phyloP scores from a whole-genome alignment of 2,888 invertebrate genomes.

The Drosophila hamatofila region DNA sequence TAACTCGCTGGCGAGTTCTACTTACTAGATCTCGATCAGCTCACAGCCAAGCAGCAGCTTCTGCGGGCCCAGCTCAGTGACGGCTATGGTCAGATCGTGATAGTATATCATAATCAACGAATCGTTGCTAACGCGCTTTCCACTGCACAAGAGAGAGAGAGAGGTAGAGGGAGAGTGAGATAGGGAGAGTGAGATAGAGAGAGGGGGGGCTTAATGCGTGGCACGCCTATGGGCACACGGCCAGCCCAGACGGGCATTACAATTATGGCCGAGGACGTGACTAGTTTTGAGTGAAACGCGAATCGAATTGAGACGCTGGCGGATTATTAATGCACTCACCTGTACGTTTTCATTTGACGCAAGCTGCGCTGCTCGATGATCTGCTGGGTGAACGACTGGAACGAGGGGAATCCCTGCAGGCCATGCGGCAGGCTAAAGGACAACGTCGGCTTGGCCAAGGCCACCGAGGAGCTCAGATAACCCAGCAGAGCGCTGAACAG shows the following conservation, averaged over 20 bases:
- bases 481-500: slow-evolving; percentile 79
- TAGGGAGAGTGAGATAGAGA: not conserved
- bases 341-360: slow-evolving; percentile 85
- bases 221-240: slow-evolving; percentile 68
- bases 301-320: slow-evolving; percentile 8
- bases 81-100: slow-evolving; percentile 93
- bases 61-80: slow-evolving; percentile 91
- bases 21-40: slow-evolving; percentile 95
- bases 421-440: slow-evolving; percentile 83
- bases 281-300: slow-evolving; percentile 40
- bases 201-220: slow-evolving; percentile 19
- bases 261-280: slow-evolving; percentile 52
- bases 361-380: slow-evolving; percentile 84
- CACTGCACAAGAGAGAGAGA: slow-evolving; percentile 85
- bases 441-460: slow-evolving; percentile 84
- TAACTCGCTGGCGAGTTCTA: slow-evolving; percentile 71
- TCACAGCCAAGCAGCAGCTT: slow-evolving; percentile 91
- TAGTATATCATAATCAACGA: slow-evolving; percentile 91
- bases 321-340: slow-evolving; percentile 75
- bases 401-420: slow-evolving; percentile 83
- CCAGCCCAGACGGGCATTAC: slow-evolving; percentile 35
- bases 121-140: slow-evolving; percentile 88
- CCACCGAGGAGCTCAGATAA: slow-evolving; percentile 76
- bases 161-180: not conserved
- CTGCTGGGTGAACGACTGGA: slow-evolving; percentile 84